Percentiles rank a stretch among this genome's conserved stretches.
Conservation (phyloP, 2,888 invertebrate species). For the Eueremaeus valkanovi region DNA sequence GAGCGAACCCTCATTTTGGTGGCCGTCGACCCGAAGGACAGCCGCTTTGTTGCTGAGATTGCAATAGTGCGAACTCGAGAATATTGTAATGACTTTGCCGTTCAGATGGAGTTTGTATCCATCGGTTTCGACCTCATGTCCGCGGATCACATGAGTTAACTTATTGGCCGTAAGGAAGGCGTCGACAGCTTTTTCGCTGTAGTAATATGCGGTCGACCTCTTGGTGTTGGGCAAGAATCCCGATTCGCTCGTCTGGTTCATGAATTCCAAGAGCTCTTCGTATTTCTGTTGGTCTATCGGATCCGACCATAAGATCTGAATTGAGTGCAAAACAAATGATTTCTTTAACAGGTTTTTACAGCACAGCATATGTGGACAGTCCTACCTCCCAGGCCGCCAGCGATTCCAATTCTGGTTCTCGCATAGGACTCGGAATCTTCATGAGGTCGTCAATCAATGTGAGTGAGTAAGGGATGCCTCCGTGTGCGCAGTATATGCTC, state of each 20-base stretch:
- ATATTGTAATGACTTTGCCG: conserved; percentile 67
- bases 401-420: conserved; percentile 64
- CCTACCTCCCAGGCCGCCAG: conserved; percentile 63
- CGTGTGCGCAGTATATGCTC: conserved; percentile 37
- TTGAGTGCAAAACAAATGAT: neutral
- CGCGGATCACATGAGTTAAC: conserved; percentile 67
- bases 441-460: conserved; percentile 1
- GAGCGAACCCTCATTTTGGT: neutral
- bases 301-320: conserved; percentile 71
- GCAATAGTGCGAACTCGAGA: conserved; percentile 70
- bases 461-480: conserved; percentile 28
- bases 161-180: conserved; percentile 64
- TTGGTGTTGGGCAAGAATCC: conserved; percentile 66
- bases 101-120: conserved; percentile 65
- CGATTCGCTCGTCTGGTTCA: no score
- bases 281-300: conserved; percentile 31
- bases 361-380: no score
- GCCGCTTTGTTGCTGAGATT: conserved; percentile 69
- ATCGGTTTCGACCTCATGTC: conserved; percentile 67
- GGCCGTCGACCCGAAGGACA: conserved; percentile 62
- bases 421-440: conserved; percentile 64
- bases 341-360: neutral
- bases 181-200: conserved; percentile 65
- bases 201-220: conserved; percentile 69
- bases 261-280: neutral